Conservation (phyloP, 2,797 vertebrate genomes). For the Gobio occitaniae region DNA sequence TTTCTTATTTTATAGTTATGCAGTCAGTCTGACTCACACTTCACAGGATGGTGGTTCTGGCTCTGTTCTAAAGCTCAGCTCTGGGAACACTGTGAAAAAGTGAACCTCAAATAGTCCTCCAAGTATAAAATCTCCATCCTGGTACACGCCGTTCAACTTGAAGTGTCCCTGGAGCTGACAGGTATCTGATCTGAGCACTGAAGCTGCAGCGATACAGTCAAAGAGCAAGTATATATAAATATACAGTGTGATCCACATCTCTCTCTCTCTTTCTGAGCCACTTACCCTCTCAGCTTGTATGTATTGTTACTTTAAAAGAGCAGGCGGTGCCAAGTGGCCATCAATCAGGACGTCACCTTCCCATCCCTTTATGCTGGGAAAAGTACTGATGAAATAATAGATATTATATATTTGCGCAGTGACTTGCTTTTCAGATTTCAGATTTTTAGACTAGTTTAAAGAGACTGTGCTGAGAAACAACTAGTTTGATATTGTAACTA, state of each 20-base stretch:
- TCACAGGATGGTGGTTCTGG: neutral
- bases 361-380: too few relatives aligned
- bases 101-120: neutral
- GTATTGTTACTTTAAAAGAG: neutral
- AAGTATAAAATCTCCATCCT: neutral
- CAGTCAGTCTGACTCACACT: neutral
- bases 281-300: neutral
- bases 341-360: neutral
- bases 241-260: neutral
- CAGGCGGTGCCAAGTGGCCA: neutral
- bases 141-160: neutral
- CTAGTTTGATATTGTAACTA: too few relatives aligned
- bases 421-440: too few relatives aligned
- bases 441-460: too few relatives aligned
- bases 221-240: neutral
- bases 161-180: neutral
- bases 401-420: too few relatives aligned
- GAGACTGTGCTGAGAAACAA: too few relatives aligned
- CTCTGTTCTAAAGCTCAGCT: neutral
- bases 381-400: too few relatives aligned
- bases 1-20: neutral
- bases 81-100: slow-evolving; percentile 3
- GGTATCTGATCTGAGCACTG: neutral
- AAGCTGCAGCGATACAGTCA: neutral
- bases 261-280: neutral